Base-by-base conservation (phyloP, 2,797 vertebrate species). In the Tenualosa ilisha region DNA sequence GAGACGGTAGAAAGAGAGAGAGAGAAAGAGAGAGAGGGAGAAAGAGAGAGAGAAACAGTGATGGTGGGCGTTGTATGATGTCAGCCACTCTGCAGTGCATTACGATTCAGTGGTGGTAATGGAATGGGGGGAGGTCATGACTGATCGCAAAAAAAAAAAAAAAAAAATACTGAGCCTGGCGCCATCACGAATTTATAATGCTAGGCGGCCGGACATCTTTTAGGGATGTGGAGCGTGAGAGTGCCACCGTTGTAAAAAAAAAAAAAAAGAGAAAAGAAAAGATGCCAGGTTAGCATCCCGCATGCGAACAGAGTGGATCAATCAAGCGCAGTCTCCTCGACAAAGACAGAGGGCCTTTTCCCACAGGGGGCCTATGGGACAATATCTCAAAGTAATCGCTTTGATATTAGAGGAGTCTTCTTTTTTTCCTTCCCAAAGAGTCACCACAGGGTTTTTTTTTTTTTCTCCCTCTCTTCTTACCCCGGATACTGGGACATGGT, bases 351-450 rank as follows among this genome's bases (percentile, higher is more conserved):
- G 65, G 65, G 65, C 31, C 26, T 26, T 72, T 37, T 15, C 31
- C 65, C 13, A 37, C 15, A 72, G 31, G 65, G 65, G 26, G 65
- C 63, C 63, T 31, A 72, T 6, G 26, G 65, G 31, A 72, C 65
- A 72, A 72, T 72, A 72, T 72, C 65, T 72, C 65, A 72, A 31
- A 17, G 26, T 37, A 40, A 72, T 72, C 13, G 65, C 65, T 72
- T 72, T 72, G 65, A 72, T 72, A 72, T 72, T 37, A 72, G 26
- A 72, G 65, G 15, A 12, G 65, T 0, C 65, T 17, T 6, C 5
- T 6, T 37, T 63, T 63, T 63, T 72, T 68, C 13, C 11, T 37
- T 37, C 26, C 31, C 31, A 37, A 31, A 72, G 65, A 72, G 65
- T 31, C 65, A 72, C 26, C 37, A 31, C 65, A 72, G 26, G 65